A percentile compares a stretch with the other conserved stretches of the same genome.
Evolutionary conservation across 1,140 invertebrate species (phyloP).

Genomic region (Trichonephila clavata): DNA sequence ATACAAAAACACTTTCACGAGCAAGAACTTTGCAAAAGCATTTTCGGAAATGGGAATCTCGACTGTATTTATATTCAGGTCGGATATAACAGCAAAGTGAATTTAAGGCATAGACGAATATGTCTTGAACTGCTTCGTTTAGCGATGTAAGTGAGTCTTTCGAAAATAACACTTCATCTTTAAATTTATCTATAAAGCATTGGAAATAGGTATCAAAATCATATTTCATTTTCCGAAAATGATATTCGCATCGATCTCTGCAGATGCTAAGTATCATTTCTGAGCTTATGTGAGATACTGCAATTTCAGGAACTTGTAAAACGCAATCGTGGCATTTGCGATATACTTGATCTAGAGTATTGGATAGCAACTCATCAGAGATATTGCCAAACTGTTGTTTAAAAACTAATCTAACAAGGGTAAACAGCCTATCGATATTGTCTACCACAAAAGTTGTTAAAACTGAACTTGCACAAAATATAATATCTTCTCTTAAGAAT

Average conservation of each 20-base stretch:
- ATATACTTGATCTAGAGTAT: slow-evolving; percentile 25
- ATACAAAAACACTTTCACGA: slow-evolving; percentile 36
- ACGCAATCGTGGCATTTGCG: not conserved
- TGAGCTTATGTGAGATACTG: not conserved
- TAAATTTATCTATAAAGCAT: not conserved
- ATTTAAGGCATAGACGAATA: not conserved
- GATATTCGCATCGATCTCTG: slow-evolving; percentile 18
- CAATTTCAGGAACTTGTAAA: not conserved
- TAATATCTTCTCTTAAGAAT: not conserved
- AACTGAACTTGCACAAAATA: not conserved
- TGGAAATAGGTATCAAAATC: not conserved
- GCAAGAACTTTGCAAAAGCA: slow-evolving; percentile 20
- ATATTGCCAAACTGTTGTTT: not conserved
- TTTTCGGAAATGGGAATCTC: slow-evolving; percentile 18
- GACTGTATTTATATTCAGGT: slow-evolving; percentile 46
- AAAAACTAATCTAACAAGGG: not conserved
- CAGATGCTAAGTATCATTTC: slow-evolving; percentile 37
- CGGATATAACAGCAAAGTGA: not conserved
- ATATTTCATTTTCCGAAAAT: slow-evolving; percentile 5
- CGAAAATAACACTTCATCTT: not conserved
- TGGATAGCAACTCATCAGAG: not conserved
- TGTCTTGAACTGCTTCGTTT: not conserved
- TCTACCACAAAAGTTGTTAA: slow-evolving; percentile 27
- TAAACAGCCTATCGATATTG: not conserved
- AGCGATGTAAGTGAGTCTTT: not conserved